Conservation (phyloP, 2,113 vertebrate genomes). For the Corythaeola cristata region DNA sequence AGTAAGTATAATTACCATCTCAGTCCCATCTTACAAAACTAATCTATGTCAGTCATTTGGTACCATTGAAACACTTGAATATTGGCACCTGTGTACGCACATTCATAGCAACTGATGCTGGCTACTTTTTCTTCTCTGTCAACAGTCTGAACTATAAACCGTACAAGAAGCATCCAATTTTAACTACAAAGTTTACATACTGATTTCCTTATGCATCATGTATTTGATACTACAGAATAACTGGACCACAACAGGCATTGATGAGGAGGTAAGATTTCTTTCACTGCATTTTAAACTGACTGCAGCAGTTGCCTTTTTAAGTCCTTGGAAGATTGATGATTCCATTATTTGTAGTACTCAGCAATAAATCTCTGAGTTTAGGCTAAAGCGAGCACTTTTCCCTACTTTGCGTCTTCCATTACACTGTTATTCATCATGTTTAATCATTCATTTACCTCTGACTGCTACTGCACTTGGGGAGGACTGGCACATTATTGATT, state of each 20-base stretch:
- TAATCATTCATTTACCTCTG: constrained; percentile 75
- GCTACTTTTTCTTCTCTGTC: neutral
- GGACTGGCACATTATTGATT: constrained; percentile 55
- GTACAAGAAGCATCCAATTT: neutral
- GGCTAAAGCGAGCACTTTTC: constrained; percentile 70
- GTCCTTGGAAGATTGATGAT: constrained; percentile 76
- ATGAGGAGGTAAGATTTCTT: neutral
- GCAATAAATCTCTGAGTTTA: constrained; percentile 74
- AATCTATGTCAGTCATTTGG: neutral
- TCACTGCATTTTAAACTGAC: constrained; percentile 32
- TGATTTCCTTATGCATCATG: neutral
- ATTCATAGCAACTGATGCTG: neutral
- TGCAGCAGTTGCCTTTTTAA: constrained; percentile 34
- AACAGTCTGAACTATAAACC: neutral
- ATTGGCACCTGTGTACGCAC: neutral
- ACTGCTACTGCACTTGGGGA: constrained; percentile 47
- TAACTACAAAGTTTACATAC: neutral
- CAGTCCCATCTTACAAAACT: neutral
- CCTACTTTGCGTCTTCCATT: constrained; percentile 65
- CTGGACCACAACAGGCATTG: neutral
- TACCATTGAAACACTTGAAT: neutral
- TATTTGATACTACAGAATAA: neutral
- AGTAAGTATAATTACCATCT: neutral
- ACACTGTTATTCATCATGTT: constrained; percentile 75
- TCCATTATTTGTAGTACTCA: constrained; percentile 76